These are phyloP conservation scores for Rattus norvegicus DNA, from an alignment of 2,113 vertebrate genomes.

Conservation along the genomic window DNA sequence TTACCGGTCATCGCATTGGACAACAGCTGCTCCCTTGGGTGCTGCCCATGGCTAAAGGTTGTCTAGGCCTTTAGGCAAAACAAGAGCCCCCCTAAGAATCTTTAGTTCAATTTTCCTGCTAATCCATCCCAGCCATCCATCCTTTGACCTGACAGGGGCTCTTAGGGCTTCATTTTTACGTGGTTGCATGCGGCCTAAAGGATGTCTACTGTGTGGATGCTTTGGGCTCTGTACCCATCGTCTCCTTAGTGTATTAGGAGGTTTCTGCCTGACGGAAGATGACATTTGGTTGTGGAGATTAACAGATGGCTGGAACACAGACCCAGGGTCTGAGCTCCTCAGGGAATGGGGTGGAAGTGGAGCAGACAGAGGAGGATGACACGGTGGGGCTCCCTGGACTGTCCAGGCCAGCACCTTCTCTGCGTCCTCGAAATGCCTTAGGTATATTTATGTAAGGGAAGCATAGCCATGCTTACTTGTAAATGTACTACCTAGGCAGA, in stretches of 20 bases:
- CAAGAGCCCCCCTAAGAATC: background rate
- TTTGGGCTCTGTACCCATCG: conserved; percentile 5
- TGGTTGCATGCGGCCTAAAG: background rate
- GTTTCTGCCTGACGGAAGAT: conserved; percentile 60
- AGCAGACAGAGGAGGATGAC: background rate
- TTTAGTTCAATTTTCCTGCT: background rate
- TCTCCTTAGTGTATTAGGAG: conserved; percentile 26
- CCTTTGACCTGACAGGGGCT: background rate
- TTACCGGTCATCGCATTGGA: background rate
- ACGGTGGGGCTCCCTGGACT: background rate
- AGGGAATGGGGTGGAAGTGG: background rate
- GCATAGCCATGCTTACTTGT: background rate
- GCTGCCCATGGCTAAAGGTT: background rate
- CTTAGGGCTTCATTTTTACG: background rate
- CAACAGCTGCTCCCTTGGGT: background rate
- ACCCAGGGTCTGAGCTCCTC: background rate
- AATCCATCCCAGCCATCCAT: accelerated
- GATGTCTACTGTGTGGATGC: background rate
- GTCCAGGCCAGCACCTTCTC: background rate
- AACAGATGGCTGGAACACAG: conserved; percentile 33
- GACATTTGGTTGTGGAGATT: conserved; percentile 57
- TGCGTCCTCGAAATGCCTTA: conserved; percentile 20
- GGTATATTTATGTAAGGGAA: conserved; percentile 29
- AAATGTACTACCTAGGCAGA: background rate
- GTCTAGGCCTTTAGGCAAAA: conserved; percentile 23